Base-by-base conservation (phyloP, 2,888 invertebrate genomes). In the Agriopis marginaria region DNA sequence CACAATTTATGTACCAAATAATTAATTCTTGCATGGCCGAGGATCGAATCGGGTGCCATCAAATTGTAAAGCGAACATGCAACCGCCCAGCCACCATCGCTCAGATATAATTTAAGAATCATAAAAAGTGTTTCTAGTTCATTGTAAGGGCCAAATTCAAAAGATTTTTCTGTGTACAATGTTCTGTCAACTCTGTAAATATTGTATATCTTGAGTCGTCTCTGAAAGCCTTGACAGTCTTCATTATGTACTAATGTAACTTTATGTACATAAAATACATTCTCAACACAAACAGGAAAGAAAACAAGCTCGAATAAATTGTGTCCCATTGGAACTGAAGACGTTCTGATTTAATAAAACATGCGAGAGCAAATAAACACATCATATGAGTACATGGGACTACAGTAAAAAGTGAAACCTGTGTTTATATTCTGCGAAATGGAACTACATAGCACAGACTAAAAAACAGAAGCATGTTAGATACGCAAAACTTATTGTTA, bases 221-320 rank as follows among this genome's bases (percentile, higher is more conserved):
- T 59, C 65, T 68, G 70, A 32, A 71, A 71, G 68, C 64, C 71
- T 70, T 72, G 72, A 61, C 66, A 70, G 69, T 66, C 68, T 66
- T 67, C 49, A 66, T 63, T 45, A 70, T 54, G 66, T 64, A 60
- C 66, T 44, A 63, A 72, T 68, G 66, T 64, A 44, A 63, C 68
- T 63, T 67, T 55, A 70, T 69, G 60, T 60, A n/a, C 58, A 66
- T 60, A 66, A 61, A 32, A 66, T 45, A 58, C 45, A 69, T 71
- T 69, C 61, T 68, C 67, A 63, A 62, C 63, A 70, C 74, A 76
- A 73, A 76, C 71, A 73, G 64, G 58, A 71, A 56, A 64, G 59
- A 51, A 64, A 64, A 63, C 60, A 59, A 59, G 54, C 54, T 61
- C 14, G 23, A 55, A 64, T 56, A 69, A 64, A 61, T 55, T 61